A percentile compares a stretch with the other conserved stretches of the same genome.
Evolutionary conservation across 2,888 invertebrate genomes (phyloP).

Genomic region (Athalia rosae): DNA sequence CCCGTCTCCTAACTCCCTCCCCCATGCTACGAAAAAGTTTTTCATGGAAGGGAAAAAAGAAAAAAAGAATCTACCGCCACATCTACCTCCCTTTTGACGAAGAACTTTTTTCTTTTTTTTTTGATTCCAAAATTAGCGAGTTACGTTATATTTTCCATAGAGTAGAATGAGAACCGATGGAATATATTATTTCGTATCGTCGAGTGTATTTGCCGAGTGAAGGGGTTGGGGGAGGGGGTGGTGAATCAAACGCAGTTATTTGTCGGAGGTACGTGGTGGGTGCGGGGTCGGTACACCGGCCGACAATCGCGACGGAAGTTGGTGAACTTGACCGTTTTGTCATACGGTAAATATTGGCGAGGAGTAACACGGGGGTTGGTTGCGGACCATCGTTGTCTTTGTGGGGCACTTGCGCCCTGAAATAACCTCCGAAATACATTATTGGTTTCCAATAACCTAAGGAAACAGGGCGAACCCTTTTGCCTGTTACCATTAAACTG

Average conservation of each 20-base stretch:
- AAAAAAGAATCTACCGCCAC: background rate
- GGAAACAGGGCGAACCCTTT: background rate
- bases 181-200: no score
- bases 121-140: no score
- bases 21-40: background rate
- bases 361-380: background rate
- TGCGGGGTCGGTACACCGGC: background rate
- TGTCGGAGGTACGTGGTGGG: background rate
- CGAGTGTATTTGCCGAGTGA: no score
- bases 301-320: background rate
- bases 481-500: no score
- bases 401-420: background rate
- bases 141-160: no score
- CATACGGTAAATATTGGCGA: slow-evolving; percentile 5
- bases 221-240: no score
- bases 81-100: background rate
- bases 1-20: background rate
- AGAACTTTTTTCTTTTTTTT: slow-evolving; percentile 16
- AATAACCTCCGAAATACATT: background rate
- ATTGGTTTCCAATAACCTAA: slow-evolving; percentile 18
- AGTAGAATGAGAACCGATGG: no score
- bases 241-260: no score
- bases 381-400: background rate
- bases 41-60: background rate
- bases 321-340: slow-evolving; percentile 24